Conservation (phyloP, 2,888 invertebrate species). For the Patella pellucida region DNA sequence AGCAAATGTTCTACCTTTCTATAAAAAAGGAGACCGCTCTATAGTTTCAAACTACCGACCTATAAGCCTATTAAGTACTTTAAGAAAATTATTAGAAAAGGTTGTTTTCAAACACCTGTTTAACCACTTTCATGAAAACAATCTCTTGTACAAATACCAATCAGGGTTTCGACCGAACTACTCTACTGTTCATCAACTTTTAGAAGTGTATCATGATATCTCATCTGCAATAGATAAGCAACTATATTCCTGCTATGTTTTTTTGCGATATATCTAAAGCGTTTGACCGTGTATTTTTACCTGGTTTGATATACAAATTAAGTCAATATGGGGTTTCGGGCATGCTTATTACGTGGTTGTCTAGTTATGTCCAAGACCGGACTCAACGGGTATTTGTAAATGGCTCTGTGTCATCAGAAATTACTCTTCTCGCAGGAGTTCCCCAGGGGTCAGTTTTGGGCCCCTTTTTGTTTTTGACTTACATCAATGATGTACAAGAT, state of each 20-base stretch:
- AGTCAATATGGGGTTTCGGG: slow-evolving; percentile 14
- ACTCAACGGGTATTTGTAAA: too few relatives aligned
- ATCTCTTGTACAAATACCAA: not conserved
- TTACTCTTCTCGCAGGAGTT: too few relatives aligned
- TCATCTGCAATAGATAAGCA: slow-evolving; percentile 14
- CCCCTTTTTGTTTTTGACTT: too few relatives aligned
- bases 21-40: too few relatives aligned
- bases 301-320: slow-evolving; percentile 22
- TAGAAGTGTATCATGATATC: slow-evolving; percentile 24
- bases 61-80: not conserved
- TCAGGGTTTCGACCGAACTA: slow-evolving; percentile 18
- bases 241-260: slow-evolving; percentile 17
- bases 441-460: too few relatives aligned
- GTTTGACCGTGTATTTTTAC: slow-evolving; percentile 29
- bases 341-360: too few relatives aligned
- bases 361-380: too few relatives aligned
- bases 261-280: slow-evolving; percentile 29
- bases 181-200: slow-evolving; percentile 24
- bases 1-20: not conserved
- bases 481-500: too few relatives aligned
- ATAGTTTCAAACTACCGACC: too few relatives aligned
- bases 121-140: slow-evolving; percentile 16
- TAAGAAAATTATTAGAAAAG: not conserved
- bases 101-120: not conserved
- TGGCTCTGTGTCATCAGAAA: too few relatives aligned